phyloP scores from a whole-genome alignment of 2,888 invertebrate species.

The Pyrrhia umbra region DNA sequence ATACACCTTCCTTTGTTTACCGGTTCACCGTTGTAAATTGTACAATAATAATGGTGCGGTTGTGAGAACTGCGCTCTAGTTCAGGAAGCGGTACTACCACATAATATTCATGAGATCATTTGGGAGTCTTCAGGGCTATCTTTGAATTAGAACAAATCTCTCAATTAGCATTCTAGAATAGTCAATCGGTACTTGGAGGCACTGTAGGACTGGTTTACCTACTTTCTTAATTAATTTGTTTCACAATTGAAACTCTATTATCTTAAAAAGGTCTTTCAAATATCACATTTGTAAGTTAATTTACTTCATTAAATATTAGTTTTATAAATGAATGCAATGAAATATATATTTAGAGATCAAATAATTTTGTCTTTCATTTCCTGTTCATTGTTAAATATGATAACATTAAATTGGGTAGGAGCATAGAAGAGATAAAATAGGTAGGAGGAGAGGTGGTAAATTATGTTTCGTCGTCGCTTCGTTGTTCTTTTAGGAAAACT shows the following conservation, averaged over 20 bases:
- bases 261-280: too few species aligned
- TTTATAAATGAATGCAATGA: too few species aligned
- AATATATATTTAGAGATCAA: too few species aligned
- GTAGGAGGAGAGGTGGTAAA: too few species aligned
- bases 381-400: too few species aligned
- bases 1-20: slow-evolving; percentile 79
- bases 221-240: neutral
- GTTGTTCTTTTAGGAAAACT: too few species aligned
- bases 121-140: slow-evolving; percentile 9
- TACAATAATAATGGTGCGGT: slow-evolving; percentile 76
- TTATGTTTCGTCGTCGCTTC: too few species aligned
- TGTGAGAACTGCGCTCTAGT: slow-evolving; percentile 58
- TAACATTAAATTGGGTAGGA: too few species aligned
- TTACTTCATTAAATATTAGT: too few species aligned
- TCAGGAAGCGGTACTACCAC: slow-evolving; percentile 68
- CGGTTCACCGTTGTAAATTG: slow-evolving; percentile 81
- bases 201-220: neutral
- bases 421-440: too few species aligned
- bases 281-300: too few species aligned
- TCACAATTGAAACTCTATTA: neutral
- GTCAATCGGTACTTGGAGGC: neutral
- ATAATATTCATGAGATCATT: slow-evolving; percentile 26
- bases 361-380: too few species aligned
- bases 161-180: slow-evolving; percentile 1
- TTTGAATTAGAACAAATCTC: slow-evolving; percentile 7